phyloP scores from a whole-genome alignment of 2,888 invertebrate species.

The Hydraecia micacea region DNA sequence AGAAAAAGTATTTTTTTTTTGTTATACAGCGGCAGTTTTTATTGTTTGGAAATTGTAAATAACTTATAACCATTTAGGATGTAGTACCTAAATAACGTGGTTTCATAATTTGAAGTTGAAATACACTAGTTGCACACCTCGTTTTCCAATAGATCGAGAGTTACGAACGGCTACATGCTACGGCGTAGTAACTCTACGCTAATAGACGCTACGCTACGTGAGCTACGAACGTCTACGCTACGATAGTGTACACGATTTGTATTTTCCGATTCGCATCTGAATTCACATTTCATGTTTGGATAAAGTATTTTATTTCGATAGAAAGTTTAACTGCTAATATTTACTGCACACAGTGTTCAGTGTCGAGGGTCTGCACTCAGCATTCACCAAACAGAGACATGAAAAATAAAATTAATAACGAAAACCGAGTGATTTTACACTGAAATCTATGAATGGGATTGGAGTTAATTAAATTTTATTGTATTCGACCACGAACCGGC shows the following conservation, averaged over 20 bases:
- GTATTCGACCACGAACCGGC: conserved; percentile 40
- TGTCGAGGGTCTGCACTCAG: conserved; percentile 1
- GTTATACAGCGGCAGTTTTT: not conserved
- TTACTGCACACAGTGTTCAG: conserved; percentile 15
- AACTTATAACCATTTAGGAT: not conserved
- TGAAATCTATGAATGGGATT: conserved; percentile 24
- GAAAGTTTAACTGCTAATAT: conserved; percentile 35
- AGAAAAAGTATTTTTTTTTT: too few relatives aligned
- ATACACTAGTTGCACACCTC: conserved; percentile 8
- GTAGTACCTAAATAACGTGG: not conserved
- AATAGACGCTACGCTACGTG: conserved; percentile 53
- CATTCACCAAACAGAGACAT: conserved; percentile 25
- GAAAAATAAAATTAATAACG: conserved; percentile 25
- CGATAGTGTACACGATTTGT: conserved; percentile 56
- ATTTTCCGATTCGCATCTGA: conserved; percentile 50
- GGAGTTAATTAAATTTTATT: conserved; percentile 48
- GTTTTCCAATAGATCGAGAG: conserved; percentile 20
- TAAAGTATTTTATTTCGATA: conserved; percentile 36
- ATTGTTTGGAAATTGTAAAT: not conserved
- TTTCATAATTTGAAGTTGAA: not conserved
- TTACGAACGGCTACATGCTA: conserved; percentile 43
- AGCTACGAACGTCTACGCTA: conserved; percentile 55
- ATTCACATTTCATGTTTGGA: conserved; percentile 26
- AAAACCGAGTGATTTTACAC: conserved; percentile 27
- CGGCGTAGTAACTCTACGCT: conserved; percentile 59